phyloP scores from a whole-genome alignment of 2,113 vertebrate species.

The Nothocercus julius region DNA sequence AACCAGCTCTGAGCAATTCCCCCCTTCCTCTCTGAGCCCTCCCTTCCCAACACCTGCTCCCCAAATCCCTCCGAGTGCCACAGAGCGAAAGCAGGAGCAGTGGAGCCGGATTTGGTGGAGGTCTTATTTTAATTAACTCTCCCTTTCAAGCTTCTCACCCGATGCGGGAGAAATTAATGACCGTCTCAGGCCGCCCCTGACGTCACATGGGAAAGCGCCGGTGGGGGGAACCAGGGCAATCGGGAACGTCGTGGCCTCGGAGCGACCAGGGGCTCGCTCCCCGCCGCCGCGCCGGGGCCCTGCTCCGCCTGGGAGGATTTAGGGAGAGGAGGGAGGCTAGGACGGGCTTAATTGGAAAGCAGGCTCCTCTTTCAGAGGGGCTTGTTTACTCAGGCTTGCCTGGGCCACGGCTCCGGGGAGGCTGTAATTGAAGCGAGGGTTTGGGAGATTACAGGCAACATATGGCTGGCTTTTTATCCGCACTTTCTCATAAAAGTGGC shows the following conservation, averaged over 20 bases:
- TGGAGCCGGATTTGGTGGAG: constrained; percentile 73
- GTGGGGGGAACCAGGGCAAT: not conserved
- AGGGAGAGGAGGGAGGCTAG: constrained; percentile 78
- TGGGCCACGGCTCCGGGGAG: constrained; percentile 71
- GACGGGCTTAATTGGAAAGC: constrained; percentile 86
- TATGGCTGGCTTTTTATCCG: constrained; percentile 83
- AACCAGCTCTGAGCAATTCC: not conserved
- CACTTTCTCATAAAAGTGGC: constrained; percentile 83
- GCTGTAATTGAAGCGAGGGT: constrained; percentile 83
- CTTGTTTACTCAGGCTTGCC: constrained; percentile 83
- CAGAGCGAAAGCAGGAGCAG: constrained; percentile 67
- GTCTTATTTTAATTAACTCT: constrained; percentile 84
- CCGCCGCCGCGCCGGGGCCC: constrained; percentile 51
- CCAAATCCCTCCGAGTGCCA: constrained; percentile 63
- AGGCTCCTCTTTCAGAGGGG: constrained; percentile 78
- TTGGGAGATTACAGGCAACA: constrained; percentile 85
- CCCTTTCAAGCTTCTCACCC: constrained; percentile 69
- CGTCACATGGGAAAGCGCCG: constrained; percentile 77
- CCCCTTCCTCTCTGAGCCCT: not conserved
- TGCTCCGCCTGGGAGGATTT: constrained; percentile 78
- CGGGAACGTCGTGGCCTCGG: constrained; percentile 49
- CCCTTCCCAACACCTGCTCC: constrained; percentile 75
- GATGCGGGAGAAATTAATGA: constrained; percentile 80
- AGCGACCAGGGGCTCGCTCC: constrained; percentile 59
- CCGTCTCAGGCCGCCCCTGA: constrained; percentile 76